A percentile compares a stretch with the other conserved stretches of the same genome.
These are phyloP conservation scores for Onychomys leucogaster DNA, from an alignment of 2,797 vertebrate genomes.

Conservation along the genomic window DNA sequence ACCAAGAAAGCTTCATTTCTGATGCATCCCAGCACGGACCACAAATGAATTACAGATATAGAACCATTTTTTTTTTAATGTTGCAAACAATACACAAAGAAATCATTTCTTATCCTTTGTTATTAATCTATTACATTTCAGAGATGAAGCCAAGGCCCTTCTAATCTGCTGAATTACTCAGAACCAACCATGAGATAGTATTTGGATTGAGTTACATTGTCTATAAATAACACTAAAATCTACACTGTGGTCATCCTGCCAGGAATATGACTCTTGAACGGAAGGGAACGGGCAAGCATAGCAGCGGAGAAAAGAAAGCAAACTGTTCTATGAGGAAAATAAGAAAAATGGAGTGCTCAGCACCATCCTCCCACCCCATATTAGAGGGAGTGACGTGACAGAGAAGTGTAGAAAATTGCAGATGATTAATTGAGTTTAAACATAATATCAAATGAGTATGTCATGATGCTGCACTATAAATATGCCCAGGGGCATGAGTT, in stretches of 20 bases:
- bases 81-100: conserved; percentile 20
- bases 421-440: neutral
- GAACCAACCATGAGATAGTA: conserved; percentile 2
- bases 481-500: neutral
- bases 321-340: neutral
- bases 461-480: neutral
- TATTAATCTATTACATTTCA: conserved; percentile 42
- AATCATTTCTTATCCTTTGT: conserved; percentile 11
- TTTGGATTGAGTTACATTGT: conserved; percentile 14
- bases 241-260: neutral
- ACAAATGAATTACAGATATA: conserved; percentile 7
- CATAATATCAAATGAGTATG: neutral
- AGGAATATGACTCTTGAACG: neutral
- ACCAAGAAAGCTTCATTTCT: neutral
- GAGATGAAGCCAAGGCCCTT: conserved; percentile 15
- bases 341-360: neutral
- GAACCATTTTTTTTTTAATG: neutral
- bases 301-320: neutral
- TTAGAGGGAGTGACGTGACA: neutral
- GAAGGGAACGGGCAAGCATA: neutral
- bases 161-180: conserved; percentile 29
- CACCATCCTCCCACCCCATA: too few species aligned
- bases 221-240: conserved; percentile 14
- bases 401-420: neutral
- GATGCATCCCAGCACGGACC: neutral